Evolutionary conservation across 2,888 invertebrate genomes (phyloP), one percentile per base, ranked within the genome.

Genomic region (Anodontia alba): DNA sequence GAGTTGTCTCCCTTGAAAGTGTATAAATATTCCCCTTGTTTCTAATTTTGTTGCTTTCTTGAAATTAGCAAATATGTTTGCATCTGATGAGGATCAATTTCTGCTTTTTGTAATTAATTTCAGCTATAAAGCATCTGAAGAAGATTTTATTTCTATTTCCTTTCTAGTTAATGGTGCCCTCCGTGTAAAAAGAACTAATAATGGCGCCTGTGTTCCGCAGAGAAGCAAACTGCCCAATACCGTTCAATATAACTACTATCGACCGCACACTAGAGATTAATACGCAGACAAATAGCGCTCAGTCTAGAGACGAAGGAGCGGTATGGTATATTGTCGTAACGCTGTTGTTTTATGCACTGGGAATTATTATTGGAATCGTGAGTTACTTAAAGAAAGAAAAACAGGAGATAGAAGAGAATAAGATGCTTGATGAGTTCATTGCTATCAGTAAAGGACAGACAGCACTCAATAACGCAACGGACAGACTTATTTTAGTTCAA

Each of bases 341-440:
- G 7, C 87, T 92, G 20, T 82, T 91, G 67, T 92, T 92, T 78
- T 92, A 92, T 80, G 91, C 92, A 10, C 80, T 90, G 68, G 92
- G 92, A 8, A 92, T 92, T 49, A 86, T 91, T 43, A 84, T 92
- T 31, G 92, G 91, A 42, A 92, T 92, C 62, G 87, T 92, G 73
- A 87, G 87, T 23, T 92, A 92, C 80, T 78, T 92, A 29, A 92
- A 91, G 80, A 80, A 90, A 29, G 92, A 92, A 76, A 89, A 88
- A 72, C 81, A 82, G 10, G 92, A 94, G 71, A 91, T 93, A 74
- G 92, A 93, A 77, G 94, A 94, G 79, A 91, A 91, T 72, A 93
- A 92, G 85, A 83, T 90, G 71, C 94, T 93, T 81, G 91, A 92
- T 67, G 89, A 92, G 73, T 94, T 93, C 86, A 87, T 94, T 43